Conservation (phyloP, 2,113 vertebrate genomes). For the Ammodytes dubius region DNA sequence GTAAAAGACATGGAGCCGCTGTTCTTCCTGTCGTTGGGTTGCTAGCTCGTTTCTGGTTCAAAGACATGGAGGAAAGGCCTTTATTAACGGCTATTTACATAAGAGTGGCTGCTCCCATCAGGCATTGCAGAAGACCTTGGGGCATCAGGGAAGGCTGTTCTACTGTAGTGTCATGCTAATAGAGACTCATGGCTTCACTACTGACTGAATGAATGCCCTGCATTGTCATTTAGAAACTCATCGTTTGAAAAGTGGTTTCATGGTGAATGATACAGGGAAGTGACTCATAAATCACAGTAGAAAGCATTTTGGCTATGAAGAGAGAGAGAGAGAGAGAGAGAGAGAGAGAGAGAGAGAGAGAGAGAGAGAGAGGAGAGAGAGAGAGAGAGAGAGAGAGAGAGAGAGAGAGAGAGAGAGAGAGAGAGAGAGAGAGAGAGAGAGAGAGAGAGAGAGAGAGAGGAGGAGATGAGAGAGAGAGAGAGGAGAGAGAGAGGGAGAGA, state of each 20-base stretch:
- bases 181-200: background rate
- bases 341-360: no score
- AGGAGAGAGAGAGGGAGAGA: no score
- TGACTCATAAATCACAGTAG: background rate
- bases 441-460: no score
- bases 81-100: conserved; percentile 58
- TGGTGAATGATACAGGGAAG: no score
- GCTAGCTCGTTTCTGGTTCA: conserved; percentile 40
- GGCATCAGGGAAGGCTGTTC: conserved; percentile 15
- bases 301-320: background rate
- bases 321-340: no score
- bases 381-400: no score
- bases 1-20: conserved; percentile 3
- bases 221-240: background rate
- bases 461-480: no score
- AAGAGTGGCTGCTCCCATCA: conserved; percentile 24
- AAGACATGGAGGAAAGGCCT: conserved; percentile 27
- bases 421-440: no score
- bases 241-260: background rate
- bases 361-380: no score
- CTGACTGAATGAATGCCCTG: background rate
- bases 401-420: no score
- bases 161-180: conserved; percentile 56
- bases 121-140: conserved; percentile 16
- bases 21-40: conserved; percentile 18